phyloP scores from a whole-genome alignment of 2,888 invertebrate species.

The Phrixothrix hirtus region DNA sequence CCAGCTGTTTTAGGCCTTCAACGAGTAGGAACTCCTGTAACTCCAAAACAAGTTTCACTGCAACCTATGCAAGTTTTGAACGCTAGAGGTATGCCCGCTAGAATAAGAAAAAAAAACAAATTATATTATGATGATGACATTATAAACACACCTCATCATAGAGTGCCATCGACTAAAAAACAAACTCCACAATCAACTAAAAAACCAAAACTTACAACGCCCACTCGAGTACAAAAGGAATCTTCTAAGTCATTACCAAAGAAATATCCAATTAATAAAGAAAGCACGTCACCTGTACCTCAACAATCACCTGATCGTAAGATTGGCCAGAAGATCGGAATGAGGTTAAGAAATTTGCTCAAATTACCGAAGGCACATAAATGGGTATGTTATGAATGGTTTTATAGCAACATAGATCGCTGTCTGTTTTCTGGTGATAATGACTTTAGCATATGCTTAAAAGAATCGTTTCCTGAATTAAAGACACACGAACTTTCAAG shows the following conservation, averaged over 20 bases:
- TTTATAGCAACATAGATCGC: conserved; percentile 97
- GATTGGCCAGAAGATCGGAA: conserved; percentile 87
- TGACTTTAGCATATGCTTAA: conserved; percentile 92
- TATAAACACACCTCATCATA: conserved; percentile 77
- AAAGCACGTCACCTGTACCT: conserved; percentile 54
- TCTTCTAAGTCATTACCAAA: conserved; percentile 48
- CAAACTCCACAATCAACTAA: conserved; percentile 62
- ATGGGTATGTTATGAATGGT: conserved; percentile 99
- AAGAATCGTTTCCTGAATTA: conserved; percentile 91
- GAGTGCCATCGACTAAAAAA: conserved; percentile 72
- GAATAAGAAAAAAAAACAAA: conserved; percentile 83
- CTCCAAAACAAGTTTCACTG: conserved; percentile 67
- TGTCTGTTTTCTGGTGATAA: conserved; percentile 94
- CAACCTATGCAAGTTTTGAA: conserved; percentile 81
- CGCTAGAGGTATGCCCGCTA: conserved; percentile 86
- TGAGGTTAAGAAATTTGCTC: conserved; percentile 85
- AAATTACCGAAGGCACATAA: conserved; percentile 98
- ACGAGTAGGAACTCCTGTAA: conserved; percentile 78
- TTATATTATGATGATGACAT: conserved; percentile 89
- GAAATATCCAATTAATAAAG: conserved; percentile 19
- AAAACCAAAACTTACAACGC: conserved; percentile 45
- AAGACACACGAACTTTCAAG: conserved; percentile 82
- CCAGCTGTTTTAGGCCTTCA: conserved; percentile 81
- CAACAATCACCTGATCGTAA: conserved; percentile 74
- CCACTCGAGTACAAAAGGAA: conserved; percentile 32